Evolutionary conservation across 1,140 invertebrate species (phyloP).

Genomic region (Bombus superbus): DNA sequence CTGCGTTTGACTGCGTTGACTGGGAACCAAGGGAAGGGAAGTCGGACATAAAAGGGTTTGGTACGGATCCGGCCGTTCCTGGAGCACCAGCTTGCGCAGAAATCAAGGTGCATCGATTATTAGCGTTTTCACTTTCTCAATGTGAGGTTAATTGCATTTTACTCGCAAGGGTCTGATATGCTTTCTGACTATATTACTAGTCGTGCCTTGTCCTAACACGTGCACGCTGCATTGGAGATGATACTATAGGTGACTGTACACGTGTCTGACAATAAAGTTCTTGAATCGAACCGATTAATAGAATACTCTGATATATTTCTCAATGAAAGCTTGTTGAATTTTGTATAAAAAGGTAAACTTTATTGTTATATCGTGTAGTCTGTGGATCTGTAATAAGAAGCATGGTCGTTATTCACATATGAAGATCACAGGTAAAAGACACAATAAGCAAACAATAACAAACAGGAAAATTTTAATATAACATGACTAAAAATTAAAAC

Average conservation of each 20-base stretch:
- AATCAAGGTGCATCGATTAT: constrained; percentile 76
- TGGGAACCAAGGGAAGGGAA: constrained; percentile 75
- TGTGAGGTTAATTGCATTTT: background rate
- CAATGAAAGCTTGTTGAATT: background rate
- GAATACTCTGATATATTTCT: background rate
- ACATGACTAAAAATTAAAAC: no score
- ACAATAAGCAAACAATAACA: background rate
- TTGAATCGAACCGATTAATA: background rate
- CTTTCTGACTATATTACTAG: background rate
- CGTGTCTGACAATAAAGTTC: background rate
- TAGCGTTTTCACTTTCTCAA: constrained; percentile 3
- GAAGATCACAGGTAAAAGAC: background rate
- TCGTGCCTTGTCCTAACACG: background rate
- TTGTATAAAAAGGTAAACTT: background rate
- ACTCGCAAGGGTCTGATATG: background rate
- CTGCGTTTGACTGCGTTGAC: constrained; percentile 52
- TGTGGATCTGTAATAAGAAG: background rate
- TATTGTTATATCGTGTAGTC: background rate
- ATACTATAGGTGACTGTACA: background rate
- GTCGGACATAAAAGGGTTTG: constrained; percentile 84
- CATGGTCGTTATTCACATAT: background rate
- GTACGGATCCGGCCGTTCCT: constrained; percentile 83
- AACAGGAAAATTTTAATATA: background rate
- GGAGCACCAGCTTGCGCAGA: constrained; percentile 87
- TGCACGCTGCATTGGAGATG: background rate